These are phyloP conservation scores for Calameuta filiformis DNA, from an alignment of 2,888 invertebrate genomes.

Conservation along the genomic window DNA sequence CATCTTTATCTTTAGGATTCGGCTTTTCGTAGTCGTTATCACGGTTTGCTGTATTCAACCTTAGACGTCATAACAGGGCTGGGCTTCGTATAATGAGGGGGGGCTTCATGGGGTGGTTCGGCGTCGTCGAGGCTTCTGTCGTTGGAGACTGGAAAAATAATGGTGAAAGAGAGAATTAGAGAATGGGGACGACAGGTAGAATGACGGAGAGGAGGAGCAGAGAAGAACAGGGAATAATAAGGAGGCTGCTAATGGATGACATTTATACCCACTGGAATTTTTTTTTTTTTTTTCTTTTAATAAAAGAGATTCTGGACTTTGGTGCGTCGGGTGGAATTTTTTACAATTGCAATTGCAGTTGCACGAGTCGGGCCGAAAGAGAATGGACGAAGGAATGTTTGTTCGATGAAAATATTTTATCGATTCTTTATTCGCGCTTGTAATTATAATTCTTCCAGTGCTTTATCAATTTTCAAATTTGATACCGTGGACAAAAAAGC, in stretches of 20 bases:
- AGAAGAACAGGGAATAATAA: background rate
- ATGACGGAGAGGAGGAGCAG: background rate
- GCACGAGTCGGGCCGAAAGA: background rate
- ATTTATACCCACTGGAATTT: background rate
- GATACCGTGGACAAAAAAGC: background rate
- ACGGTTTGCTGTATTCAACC: background rate
- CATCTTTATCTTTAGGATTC: background rate
- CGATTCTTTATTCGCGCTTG: background rate
- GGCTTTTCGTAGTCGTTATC: background rate
- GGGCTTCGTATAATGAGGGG: background rate
- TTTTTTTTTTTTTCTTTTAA: background rate
- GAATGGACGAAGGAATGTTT: background rate
- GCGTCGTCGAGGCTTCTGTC: background rate
- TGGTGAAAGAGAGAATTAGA: background rate
- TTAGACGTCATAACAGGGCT: background rate
- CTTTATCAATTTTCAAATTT: too few relatives aligned
- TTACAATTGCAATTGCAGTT: background rate
- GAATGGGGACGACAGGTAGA: background rate
- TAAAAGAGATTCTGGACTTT: background rate
- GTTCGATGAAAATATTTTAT: background rate
- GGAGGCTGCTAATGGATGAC: background rate
- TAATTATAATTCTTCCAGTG: background rate
- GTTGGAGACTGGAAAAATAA: background rate
- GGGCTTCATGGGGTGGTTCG: background rate
- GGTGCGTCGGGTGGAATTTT: background rate